Conservation (phyloP, 2,888 invertebrate genomes). For the Drosophila emarginata region DNA sequence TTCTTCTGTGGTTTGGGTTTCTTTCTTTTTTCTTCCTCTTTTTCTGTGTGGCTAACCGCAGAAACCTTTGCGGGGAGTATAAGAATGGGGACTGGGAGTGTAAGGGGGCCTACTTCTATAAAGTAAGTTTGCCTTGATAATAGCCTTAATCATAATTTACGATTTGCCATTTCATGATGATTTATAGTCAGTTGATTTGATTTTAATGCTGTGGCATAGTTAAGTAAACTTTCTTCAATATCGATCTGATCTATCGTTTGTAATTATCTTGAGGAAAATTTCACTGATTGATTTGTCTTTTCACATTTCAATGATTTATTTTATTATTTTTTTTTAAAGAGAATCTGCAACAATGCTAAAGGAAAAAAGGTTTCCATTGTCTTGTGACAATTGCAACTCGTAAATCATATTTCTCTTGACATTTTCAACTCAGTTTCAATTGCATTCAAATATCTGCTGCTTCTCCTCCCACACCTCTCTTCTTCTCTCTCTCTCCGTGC, state of each 20-base stretch:
- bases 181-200: constrained; percentile 55
- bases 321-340: neutral
- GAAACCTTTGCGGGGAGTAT: neutral
- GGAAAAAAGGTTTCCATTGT: neutral
- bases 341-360: neutral
- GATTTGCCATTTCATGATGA: constrained; percentile 36
- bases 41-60: constrained; percentile 56
- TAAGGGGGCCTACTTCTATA: constrained; percentile 20
- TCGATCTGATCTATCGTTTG: neutral
- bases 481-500: neutral
- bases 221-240: neutral
- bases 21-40: constrained; percentile 21
- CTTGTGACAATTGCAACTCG: constrained; percentile 18
- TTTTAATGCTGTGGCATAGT: constrained; percentile 38
- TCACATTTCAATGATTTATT: neutral
- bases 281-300: constrained; percentile 6
- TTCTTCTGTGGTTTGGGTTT: constrained; percentile 43
- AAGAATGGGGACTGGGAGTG: neutral
- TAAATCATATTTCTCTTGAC: constrained; percentile 71
- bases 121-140: constrained; percentile 57
- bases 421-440: constrained; percentile 62
- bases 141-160: constrained; percentile 71
- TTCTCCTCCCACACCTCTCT: neutral
- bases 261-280: constrained; percentile 2
- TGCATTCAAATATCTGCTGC: constrained; percentile 29